Evolutionary conservation across 2,797 vertebrate genomes (phyloP), one percentile per base, ranked within the genome.

Genomic region (Syngnathus acus): DNA sequence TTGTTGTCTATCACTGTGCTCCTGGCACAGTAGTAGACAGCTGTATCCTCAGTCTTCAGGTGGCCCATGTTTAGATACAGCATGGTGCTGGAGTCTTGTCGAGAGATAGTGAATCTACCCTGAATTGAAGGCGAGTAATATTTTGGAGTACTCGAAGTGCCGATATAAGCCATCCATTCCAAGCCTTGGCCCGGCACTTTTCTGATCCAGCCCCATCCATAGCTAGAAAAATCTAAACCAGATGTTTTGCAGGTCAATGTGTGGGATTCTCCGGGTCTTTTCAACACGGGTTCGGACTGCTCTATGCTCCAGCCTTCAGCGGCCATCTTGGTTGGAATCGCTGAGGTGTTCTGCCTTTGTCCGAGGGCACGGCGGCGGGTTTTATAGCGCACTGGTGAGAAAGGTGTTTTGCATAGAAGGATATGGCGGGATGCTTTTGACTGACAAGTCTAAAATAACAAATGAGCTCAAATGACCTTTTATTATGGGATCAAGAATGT

Each of bases 21-120:
- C 66, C 66, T 54, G 23, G 55, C 72, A 67, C 74, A 76, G 58
- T 75, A 72, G 67, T 73, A 76, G 37, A 73, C 71, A 62, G 73
- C 71, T 50, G 77, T 39, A 65, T 78, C 73, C 64, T 55, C 73
- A 66, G 72, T 17, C 67, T 72, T 67, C 67, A 77, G 5, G 17
- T 60, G 67, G 54, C 39, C 58, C 65, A 5, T 43, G 62, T 53
- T 71, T 14, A 62, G 42, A 72, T 51, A n/a, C 21, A 62, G 32
- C 39, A 8, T 7, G 39, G 17, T 62, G 59, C 39, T 51, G n/a
- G 50, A 51, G n/a, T 51, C 50, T 9, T 21, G 50, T 51, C 50
- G 9, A n/a, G 50, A n/a, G n/a, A 51, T 51, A n/a, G n/a, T 51
- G 50, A 51, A 51, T 51, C 50, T 21, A 21, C n/a, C 50, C 59